These are phyloP conservation scores for Nomada flava DNA, from an alignment of 2,888 invertebrate species.

Conservation along the genomic window DNA sequence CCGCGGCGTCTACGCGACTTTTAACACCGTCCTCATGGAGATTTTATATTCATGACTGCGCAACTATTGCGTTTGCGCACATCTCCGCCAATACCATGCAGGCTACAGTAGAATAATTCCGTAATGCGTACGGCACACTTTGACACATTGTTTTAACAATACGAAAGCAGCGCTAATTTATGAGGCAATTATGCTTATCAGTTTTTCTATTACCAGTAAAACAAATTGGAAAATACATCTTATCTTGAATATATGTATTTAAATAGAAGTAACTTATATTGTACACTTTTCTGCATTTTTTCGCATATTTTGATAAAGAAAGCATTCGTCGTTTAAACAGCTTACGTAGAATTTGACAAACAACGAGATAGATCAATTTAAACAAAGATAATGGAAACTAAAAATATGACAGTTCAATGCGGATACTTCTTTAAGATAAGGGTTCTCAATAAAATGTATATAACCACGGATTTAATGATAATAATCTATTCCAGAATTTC, in stretches of 20 bases:
- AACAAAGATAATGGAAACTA: not conserved
- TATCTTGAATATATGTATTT: not conserved
- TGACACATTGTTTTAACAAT: not conserved
- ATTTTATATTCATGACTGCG: slow-evolving; percentile 7
- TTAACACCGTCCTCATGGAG: slow-evolving; percentile 61
- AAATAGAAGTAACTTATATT: not conserved
- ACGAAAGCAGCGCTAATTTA: slow-evolving; percentile 3
- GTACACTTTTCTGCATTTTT: not conserved
- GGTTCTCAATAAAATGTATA: slow-evolving; percentile 12
- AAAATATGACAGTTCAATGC: not conserved
- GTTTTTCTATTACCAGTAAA: not conserved
- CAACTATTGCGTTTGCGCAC: slow-evolving; percentile 19
- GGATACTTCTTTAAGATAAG: slow-evolving; percentile 16
- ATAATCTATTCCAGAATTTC: not conserved
- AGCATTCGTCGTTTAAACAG: not conserved
- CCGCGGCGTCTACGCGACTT: slow-evolving; percentile 68
- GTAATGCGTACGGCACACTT: not conserved
- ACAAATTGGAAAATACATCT: slow-evolving; percentile 1
- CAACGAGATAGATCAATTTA: not conserved
- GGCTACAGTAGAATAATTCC: slow-evolving; percentile 2
- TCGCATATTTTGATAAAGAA: not conserved
- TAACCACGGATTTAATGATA: not conserved
- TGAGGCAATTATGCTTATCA: not conserved
- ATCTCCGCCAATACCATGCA: slow-evolving; percentile 3
- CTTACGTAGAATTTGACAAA: not conserved